These are phyloP conservation scores for Harpalus rufipes DNA, from an alignment of 2,888 invertebrate genomes.

Conservation along the genomic window DNA sequence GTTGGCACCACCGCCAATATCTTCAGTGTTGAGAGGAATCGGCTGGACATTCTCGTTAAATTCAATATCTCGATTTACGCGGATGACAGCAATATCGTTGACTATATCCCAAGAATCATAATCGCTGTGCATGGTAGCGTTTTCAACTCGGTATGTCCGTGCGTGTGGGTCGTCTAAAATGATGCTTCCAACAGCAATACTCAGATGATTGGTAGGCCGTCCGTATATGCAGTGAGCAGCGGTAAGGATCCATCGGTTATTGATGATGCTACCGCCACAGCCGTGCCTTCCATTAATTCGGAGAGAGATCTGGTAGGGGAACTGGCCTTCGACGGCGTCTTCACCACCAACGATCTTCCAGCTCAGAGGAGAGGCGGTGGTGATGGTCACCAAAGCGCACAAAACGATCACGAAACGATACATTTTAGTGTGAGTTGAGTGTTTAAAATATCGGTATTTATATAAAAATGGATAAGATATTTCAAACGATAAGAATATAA, in stretches of 20 bases:
- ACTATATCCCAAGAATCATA: slow-evolving; percentile 70
- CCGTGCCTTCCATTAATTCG: slow-evolving; percentile 60
- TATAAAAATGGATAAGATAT: too few species aligned
- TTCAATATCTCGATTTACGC: slow-evolving; percentile 70
- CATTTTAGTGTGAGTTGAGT: too few species aligned
- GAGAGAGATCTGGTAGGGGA: background rate
- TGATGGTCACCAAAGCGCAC: background rate
- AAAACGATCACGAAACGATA: background rate
- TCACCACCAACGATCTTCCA: background rate
- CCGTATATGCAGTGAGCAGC: background rate
- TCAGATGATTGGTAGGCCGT: background rate
- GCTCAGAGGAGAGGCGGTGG: background rate
- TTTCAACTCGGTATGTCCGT: slow-evolving; percentile 71
- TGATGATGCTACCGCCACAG: slow-evolving; percentile 78
- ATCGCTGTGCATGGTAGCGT: slow-evolving; percentile 76
- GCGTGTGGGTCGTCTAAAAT: background rate
- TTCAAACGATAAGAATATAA: too few species aligned
- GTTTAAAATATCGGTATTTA: too few species aligned
- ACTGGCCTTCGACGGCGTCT: background rate
- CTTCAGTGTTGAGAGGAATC: slow-evolving; percentile 71
- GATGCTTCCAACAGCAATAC: background rate
- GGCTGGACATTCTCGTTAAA: slow-evolving; percentile 68
- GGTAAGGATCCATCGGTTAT: slow-evolving; percentile 62
- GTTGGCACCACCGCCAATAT: slow-evolving; percentile 75
- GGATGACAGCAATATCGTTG: slow-evolving; percentile 78